Evolutionary conservation across 2,113 vertebrate species (phyloP).

Genomic region (Ceyx melanurus): DNA sequence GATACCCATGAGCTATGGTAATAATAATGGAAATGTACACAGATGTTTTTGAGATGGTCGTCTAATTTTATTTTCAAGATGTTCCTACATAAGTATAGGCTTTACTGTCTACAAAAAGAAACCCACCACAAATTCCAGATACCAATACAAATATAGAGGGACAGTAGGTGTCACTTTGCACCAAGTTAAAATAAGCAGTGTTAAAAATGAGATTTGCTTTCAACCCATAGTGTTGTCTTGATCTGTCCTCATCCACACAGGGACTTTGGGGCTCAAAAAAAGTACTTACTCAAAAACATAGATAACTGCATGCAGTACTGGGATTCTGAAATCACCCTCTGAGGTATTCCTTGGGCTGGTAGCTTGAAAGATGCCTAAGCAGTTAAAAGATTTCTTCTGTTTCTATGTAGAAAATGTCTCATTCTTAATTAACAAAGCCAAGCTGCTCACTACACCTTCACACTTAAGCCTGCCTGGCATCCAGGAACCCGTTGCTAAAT

Average conservation of each 20-base stretch:
- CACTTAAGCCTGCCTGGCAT: not conserved
- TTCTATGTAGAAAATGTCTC: not conserved
- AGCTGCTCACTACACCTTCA: not conserved
- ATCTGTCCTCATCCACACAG: not conserved
- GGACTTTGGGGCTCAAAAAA: not conserved
- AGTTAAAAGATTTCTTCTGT: not conserved
- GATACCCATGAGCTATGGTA: slow-evolving; percentile 45
- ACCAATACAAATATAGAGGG: slow-evolving; percentile 43
- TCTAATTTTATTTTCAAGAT: slow-evolving; percentile 27
- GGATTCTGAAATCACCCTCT: not conserved
- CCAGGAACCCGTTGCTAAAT: not conserved
- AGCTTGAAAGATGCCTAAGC: not conserved
- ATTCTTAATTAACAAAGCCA: not conserved
- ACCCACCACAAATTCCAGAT: not conserved
- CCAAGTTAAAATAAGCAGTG: slow-evolving; percentile 8
- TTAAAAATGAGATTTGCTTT: not conserved
- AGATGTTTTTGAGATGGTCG: slow-evolving; percentile 56
- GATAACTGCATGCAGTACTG: not conserved
- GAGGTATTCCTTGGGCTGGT: not conserved
- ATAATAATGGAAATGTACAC: slow-evolving; percentile 6
- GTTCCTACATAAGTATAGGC: slow-evolving; percentile 20
- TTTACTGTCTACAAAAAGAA: slow-evolving; percentile 38
- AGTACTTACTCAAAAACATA: not conserved
- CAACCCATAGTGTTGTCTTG: not conserved
- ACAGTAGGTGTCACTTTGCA: slow-evolving; percentile 45